These are phyloP conservation scores for Esox niger DNA, from an alignment of 2,113 vertebrate genomes.

Conservation along the genomic window DNA sequence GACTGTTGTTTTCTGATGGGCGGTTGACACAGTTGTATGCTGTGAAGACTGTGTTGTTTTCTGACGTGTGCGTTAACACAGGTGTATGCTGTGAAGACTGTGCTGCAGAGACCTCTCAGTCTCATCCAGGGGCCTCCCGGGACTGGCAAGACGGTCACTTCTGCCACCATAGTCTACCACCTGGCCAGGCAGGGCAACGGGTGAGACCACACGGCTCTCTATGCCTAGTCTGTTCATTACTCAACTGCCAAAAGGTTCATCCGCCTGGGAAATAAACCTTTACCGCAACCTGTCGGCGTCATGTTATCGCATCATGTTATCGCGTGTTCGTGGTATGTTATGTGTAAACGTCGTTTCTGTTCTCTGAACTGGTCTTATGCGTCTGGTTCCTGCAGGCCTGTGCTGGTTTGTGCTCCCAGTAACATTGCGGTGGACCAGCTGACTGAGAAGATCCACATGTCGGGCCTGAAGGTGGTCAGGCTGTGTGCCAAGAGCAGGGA, in stretches of 20 bases:
- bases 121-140: constrained; percentile 97
- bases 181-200: constrained; percentile 96
- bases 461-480: constrained; percentile 94
- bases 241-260: too few species aligned
- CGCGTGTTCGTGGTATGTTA: too few species aligned
- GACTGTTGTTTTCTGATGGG: too few species aligned
- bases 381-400: constrained; percentile 74
- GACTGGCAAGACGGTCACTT: constrained; percentile 96
- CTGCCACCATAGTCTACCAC: constrained; percentile 97
- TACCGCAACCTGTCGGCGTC: too few species aligned
- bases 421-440: constrained; percentile 98
- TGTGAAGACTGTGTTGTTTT: constrained; percentile 2
- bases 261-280: too few species aligned
- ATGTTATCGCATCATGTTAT: too few species aligned
- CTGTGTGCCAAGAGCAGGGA: constrained; percentile 96
- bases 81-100: constrained; percentile 98
- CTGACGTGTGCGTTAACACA: constrained; percentile 38
- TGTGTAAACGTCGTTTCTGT: too few species aligned
- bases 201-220: constrained; percentile 66
- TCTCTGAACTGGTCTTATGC: too few species aligned
- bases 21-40: too few species aligned
- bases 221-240: too few species aligned
- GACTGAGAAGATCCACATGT: constrained; percentile 98
- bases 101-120: constrained; percentile 94
- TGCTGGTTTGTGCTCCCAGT: constrained; percentile 95